Evolutionary conservation across 2,113 vertebrate species (phyloP).

Genomic region (Salvelinus fontinalis): DNA sequence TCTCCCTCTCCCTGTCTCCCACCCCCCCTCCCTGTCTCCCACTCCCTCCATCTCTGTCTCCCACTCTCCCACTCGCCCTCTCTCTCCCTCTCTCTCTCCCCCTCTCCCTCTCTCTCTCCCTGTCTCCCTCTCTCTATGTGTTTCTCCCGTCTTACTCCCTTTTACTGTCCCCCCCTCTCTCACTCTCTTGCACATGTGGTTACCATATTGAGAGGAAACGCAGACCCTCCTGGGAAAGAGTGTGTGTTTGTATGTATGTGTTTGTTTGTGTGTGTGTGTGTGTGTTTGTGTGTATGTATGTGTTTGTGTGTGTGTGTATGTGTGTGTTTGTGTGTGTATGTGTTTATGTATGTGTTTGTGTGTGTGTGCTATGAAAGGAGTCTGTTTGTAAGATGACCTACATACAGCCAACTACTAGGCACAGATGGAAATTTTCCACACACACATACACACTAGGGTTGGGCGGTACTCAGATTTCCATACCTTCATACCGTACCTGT

Average conservation of each 20-base stretch:
- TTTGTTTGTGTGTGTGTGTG: constrained; percentile 4
- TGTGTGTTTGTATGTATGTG: constrained; percentile 8
- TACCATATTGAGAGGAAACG: constrained; percentile 67
- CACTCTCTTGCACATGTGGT: constrained; percentile 58
- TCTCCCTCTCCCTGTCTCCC: neutral
- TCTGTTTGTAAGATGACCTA: constrained; percentile 59
- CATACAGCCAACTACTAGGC: constrained; percentile 48
- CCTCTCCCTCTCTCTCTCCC: neutral
- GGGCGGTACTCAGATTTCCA: too few species aligned
- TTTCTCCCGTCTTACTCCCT: constrained; percentile 16
- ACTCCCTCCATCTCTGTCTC: neutral
- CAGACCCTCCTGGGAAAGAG: constrained; percentile 54
- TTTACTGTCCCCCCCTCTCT: neutral
- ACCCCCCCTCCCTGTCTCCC: neutral
- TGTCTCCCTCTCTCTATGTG: neutral
- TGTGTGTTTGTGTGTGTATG: too few species aligned
- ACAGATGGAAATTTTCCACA: constrained; percentile 39
- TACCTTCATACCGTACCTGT: too few species aligned
- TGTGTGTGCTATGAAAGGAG: constrained; percentile 31
- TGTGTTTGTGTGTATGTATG: constrained; percentile 13
- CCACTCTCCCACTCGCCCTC: neutral
- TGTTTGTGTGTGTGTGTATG: too few species aligned
- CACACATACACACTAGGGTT: constrained; percentile 18
- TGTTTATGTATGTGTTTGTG: fast-evolving
- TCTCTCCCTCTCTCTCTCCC: neutral